Conservation (phyloP, 2,797 vertebrate genomes). For the Strix occidentalis region DNA sequence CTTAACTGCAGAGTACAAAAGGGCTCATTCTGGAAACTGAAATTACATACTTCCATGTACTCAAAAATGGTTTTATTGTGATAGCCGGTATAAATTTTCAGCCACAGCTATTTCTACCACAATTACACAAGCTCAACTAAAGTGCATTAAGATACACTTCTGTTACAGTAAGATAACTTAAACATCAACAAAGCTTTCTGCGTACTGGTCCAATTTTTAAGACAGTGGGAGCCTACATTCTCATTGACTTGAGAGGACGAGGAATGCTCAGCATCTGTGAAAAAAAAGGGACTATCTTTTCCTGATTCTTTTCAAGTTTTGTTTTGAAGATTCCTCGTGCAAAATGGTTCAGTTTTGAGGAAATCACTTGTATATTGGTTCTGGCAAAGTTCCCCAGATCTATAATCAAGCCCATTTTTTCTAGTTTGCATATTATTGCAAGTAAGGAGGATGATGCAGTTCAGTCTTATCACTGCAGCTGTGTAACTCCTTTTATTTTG, state of each 20-base stretch:
- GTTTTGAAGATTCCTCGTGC: not conserved
- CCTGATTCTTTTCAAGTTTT: not conserved
- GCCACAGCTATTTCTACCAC: not conserved
- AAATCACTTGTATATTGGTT: not conserved
- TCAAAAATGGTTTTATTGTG: not conserved
- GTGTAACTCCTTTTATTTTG: constrained; percentile 9
- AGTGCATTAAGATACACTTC: not conserved
- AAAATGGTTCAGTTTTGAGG: not conserved
- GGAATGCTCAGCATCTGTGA: not conserved
- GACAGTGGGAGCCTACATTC: not conserved
- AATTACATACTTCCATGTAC: not conserved
- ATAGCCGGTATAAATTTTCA: not conserved
- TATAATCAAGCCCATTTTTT: not conserved
- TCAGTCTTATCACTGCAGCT: constrained; percentile 19
- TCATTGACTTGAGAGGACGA: not conserved
- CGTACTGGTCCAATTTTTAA: not conserved
- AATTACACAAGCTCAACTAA: not conserved
- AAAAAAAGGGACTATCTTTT: not conserved
- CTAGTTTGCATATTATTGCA: not conserved
- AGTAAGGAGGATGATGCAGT: not conserved
- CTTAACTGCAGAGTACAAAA: not conserved
- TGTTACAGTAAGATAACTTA: not conserved
- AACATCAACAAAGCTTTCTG: not conserved
- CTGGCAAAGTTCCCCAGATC: not conserved
- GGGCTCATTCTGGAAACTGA: not conserved